Base-by-base conservation (phyloP, 2,797 vertebrate species). In the Coregonus ussuriensis region DNA sequence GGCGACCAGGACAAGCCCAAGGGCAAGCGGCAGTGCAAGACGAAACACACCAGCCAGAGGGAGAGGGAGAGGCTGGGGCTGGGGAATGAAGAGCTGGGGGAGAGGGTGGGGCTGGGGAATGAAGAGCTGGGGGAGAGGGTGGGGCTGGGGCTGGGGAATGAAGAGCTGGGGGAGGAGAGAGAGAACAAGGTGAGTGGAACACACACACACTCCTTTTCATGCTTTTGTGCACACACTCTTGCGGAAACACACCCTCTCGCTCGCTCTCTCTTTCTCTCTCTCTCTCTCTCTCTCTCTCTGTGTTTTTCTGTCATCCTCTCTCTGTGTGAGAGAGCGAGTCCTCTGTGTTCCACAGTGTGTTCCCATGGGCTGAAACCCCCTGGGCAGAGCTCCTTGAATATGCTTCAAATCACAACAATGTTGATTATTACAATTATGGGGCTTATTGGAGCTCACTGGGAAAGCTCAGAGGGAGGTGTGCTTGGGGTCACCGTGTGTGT, bases 11-110 rank as follows among this genome's bases (percentile, higher is more conserved):
- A 95, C 91, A 96, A 96, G 85, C 97, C 96, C 84, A 95, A 96
- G 85, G 97, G 97, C 90, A 98, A 98, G 89, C 94, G 96, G 65
- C 95, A 95, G 86, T 97, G 95, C 91, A 98, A 98, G 94, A 97
- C 92, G 86, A 98, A 98, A 90, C 96, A 98, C 90, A 93, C 95
- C 90, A 92, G 94, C 81, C 92, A 93, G 79, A 94, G 94, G 86
- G 96, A 96, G 85, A 88, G 89, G 72, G 92, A 88, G 79, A 89
- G 91, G 81, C 25, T 25, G 25, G 25, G 25, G 25, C 92, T 95
- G 72, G 95, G 91, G 79, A 79, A 76, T 7, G 94, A 91, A 85
- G 79, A 86, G 59, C 76, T 47, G n/a, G n/a, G 66, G 31, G 66
- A 68, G 31, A 37, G 66, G 88, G 79, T 89, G 90, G 82, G 88